phyloP scores from a whole-genome alignment of 2,113 vertebrate species.

The Pampusana beccarii region DNA sequence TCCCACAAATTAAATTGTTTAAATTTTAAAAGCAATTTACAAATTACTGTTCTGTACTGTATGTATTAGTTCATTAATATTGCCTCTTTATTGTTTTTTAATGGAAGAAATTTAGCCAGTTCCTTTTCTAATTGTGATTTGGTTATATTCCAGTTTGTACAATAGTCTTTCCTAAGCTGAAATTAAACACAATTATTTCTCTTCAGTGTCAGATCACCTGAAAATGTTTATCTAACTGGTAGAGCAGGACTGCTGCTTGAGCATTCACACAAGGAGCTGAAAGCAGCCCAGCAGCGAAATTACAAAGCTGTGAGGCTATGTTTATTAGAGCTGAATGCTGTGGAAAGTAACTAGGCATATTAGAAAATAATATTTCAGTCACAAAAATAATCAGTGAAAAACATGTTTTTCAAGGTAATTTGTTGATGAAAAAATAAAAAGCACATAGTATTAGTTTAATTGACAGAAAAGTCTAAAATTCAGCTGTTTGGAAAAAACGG shows the following conservation, averaged over 20 bases:
- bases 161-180: not conserved
- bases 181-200: not conserved
- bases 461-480: not conserved
- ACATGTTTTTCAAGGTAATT: not conserved
- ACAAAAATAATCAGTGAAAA: not conserved
- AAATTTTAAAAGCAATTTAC: slow-evolving; percentile 4
- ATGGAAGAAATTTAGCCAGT: slow-evolving; percentile 2
- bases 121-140: slow-evolving; percentile 1
- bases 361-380: not conserved
- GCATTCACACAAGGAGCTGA: not conserved
- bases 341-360: not conserved
- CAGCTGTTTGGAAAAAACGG: not conserved
- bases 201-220: not conserved
- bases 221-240: not conserved
- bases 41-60: not conserved
- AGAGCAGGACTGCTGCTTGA: not conserved
- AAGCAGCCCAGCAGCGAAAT: not conserved
- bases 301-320: not conserved
- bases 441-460: not conserved
- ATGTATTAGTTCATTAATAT: not conserved
- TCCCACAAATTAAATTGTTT: not conserved
- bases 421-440: not conserved
- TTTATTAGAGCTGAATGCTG: not conserved
- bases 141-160: slow-evolving; percentile 7
- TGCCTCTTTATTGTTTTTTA: slow-evolving; percentile 8